These are phyloP conservation scores for Tribolium madens DNA, from an alignment of 1,140 invertebrate genomes.

Conservation along the genomic window DNA sequence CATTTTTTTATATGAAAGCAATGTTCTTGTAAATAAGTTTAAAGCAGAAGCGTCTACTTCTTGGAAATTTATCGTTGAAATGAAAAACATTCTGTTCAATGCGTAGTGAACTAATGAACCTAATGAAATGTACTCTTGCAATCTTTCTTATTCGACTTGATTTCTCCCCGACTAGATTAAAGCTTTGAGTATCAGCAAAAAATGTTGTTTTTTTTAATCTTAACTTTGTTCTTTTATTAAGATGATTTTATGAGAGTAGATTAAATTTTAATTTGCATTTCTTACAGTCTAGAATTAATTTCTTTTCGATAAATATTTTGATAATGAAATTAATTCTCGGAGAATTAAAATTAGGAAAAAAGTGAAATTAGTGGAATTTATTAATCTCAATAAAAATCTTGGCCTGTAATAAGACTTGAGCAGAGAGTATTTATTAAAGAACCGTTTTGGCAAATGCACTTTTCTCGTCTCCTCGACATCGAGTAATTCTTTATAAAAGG, in stretches of 20 bases:
- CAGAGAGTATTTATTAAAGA: slow-evolving; percentile 39
- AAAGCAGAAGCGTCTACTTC: not conserved
- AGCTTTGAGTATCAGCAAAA: slow-evolving; percentile 2
- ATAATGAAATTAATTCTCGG: slow-evolving; percentile 6
- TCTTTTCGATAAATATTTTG: slow-evolving; percentile 1
- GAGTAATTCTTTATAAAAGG: slow-evolving; percentile 55
- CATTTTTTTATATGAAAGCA: not conserved
- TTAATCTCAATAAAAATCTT: slow-evolving; percentile 36
- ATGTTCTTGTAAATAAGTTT: not conserved
- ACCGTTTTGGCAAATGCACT: slow-evolving; percentile 53
- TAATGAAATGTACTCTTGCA: slow-evolving; percentile 25
- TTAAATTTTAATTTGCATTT: slow-evolving; percentile 16
- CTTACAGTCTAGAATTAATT: not conserved
- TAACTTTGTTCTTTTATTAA: slow-evolving; percentile 10
- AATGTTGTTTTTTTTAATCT: not conserved
- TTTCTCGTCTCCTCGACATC: slow-evolving; percentile 51
- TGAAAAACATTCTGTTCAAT: slow-evolving; percentile 20
- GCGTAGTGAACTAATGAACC: slow-evolving; percentile 19
- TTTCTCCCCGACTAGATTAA: slow-evolving; percentile 12
- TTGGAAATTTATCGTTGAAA: not conserved
- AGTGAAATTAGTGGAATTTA: slow-evolving; percentile 17
- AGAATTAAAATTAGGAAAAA: not conserved
- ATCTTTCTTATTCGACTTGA: slow-evolving; percentile 18
- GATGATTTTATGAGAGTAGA: not conserved
- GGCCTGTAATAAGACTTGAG: slow-evolving; percentile 1